Percentiles rank a stretch among this genome's conserved stretches.
phyloP scores from a whole-genome alignment of 1,140 invertebrate species.

The Calephelis virginiensis region DNA sequence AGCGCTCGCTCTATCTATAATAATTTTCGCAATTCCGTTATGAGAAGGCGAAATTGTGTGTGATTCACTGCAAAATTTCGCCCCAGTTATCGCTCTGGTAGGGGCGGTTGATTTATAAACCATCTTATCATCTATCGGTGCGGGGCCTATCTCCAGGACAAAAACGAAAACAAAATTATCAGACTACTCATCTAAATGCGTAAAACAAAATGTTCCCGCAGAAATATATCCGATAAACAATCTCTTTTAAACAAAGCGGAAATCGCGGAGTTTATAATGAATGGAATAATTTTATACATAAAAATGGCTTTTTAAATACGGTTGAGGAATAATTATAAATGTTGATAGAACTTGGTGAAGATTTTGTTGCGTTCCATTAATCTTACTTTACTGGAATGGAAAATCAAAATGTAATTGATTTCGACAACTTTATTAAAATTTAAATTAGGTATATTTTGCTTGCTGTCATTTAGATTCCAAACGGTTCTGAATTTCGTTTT shows the following conservation, averaged over 20 bases:
- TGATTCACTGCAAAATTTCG: conserved; percentile 64
- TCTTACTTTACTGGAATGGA: conserved; percentile 9
- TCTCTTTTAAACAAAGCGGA: conserved; percentile 25
- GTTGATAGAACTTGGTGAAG: conserved; percentile 2
- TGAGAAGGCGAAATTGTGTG: conserved; percentile 59
- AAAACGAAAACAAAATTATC: conserved; percentile 47
- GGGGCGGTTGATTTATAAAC: conserved; percentile 70
- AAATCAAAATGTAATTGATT: neutral
- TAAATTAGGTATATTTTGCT: no score
- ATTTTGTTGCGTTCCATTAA: conserved; percentile 4
- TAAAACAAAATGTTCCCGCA: conserved; percentile 40
- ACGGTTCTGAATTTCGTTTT: no score
- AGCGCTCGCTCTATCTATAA: neutral
- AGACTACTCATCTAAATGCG: conserved; percentile 43
- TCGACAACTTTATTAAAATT: no score
- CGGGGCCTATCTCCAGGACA: conserved; percentile 39
- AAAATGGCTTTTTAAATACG: conserved; percentile 8
- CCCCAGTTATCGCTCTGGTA: conserved; percentile 55
- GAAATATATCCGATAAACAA: conserved; percentile 37
- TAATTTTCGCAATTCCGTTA: conserved; percentile 35
- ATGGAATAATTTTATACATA: conserved; percentile 16
- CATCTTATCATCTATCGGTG: conserved; percentile 49
- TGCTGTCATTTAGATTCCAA: no score
- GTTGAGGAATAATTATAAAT: conserved; percentile 8
- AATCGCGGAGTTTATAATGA: conserved; percentile 22